These are phyloP conservation scores for Neogale vison DNA, from an alignment of 2,113 vertebrate genomes.

Conservation along the genomic window DNA sequence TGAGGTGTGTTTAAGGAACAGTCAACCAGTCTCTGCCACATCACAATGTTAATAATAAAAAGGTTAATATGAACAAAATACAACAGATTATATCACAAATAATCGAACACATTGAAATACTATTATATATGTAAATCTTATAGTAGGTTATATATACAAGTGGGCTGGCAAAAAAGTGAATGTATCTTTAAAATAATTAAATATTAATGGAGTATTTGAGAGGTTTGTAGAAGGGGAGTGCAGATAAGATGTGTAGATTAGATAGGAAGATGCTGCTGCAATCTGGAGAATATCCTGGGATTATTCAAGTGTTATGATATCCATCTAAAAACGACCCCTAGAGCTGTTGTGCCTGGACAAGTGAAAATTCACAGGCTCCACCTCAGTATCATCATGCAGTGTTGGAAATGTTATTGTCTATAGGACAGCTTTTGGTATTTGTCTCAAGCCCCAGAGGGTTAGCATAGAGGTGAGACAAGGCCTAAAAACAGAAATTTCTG, in stretches of 20 bases:
- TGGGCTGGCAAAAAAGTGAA: not conserved
- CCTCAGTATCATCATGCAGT: not conserved
- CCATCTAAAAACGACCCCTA: not conserved
- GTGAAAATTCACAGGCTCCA: not conserved
- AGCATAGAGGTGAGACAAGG: not conserved
- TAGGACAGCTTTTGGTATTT: not conserved
- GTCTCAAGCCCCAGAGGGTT: not conserved
- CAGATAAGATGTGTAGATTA: not conserved
- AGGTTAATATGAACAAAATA: not conserved
- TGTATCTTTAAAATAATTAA: not conserved
- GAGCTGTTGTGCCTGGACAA: not conserved
- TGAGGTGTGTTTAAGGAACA: not conserved
- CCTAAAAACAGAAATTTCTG: not conserved
- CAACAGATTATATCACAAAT: not conserved
- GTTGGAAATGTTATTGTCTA: not conserved
- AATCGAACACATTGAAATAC: not conserved
- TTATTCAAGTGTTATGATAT: not conserved
- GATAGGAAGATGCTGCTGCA: not conserved
- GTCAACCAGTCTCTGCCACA: not conserved
- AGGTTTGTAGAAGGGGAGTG: not conserved
- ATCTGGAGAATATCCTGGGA: not conserved
- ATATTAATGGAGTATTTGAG: not conserved
- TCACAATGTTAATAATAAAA: not conserved
- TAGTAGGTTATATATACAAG: not conserved
- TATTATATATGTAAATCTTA: not conserved